Base-by-base conservation (phyloP, 2,797 vertebrate genomes). In the Mormyrops attenuatus region DNA sequence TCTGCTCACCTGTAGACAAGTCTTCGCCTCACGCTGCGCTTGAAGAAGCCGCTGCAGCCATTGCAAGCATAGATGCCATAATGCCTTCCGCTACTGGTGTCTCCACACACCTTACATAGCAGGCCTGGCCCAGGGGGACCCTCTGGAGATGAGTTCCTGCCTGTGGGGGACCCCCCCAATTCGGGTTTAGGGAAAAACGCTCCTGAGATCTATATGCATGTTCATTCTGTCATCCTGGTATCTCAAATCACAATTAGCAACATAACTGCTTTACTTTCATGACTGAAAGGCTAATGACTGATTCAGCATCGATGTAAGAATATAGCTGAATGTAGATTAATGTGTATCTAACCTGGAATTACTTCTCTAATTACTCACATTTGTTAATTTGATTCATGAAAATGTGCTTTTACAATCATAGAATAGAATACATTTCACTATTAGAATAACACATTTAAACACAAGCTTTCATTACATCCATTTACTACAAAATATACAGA, bases 11-110 rank as follows among this genome's bases (percentile, higher is more conserved):
- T 97, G 95, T 99, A 99, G 91, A 99, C 98, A 92, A 99, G 98
- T 92, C 98, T 97, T 91, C 98, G 95, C 82, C 98, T 95, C 89
- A 99, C 98, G 0, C 98, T 99, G 91, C 98, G 96, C 91, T 99
- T 99, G 96, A 99, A 99, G 96, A 99, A 99, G 85, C 98, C 98
- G 0, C 98, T 99, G 96, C 98, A 99, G 92, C 98, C 98, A 0
- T 99, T 99, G 94, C 98, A 99, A 93, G 98, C 98, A 0, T 99
- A 98, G 94, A 99, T 98, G 87, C 98, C 98, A 0, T 99, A 99
- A 93, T 99, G 98, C 91, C 99, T 99, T 69, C 98, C 98, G 0
- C 98, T 99, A 96, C 98, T 99, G 92, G 96, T 98, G 95, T 99
- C 98, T 0, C 98, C 98, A 0, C 98, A 99, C 90, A 99, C 98